Evolutionary conservation across 2,888 invertebrate genomes (phyloP).

Genomic region (Trisateles emortualis): DNA sequence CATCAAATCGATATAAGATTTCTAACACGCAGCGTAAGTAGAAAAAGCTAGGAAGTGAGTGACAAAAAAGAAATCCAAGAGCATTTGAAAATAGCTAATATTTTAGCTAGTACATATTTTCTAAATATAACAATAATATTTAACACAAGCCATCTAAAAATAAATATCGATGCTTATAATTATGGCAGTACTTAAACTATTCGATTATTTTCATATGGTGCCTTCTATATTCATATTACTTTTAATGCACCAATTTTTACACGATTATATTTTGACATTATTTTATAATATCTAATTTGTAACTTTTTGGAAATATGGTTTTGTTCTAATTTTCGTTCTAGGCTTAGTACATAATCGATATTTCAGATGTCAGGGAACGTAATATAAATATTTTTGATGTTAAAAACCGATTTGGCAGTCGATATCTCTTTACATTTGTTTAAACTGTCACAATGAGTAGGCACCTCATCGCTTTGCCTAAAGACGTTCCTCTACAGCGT

Average conservation of each 20-base stretch:
- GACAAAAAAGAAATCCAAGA: conserved; percentile 9
- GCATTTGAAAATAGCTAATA: conserved; percentile 2
- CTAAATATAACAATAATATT: conserved; percentile 32
- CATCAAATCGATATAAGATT: conserved; percentile 47
- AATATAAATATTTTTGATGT: neutral
- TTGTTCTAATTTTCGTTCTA: neutral
- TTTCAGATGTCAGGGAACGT: neutral
- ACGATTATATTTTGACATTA: conserved; percentile 2
- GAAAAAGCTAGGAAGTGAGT: conserved; percentile 17
- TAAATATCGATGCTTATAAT: conserved; percentile 56
- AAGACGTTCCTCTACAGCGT: conserved; percentile 45
- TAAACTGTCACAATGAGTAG: conserved; percentile 8
- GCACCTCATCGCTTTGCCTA: conserved; percentile 23
- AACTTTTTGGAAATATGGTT: neutral
- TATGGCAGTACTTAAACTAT: conserved; percentile 63
- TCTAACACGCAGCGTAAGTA: conserved; percentile 4
- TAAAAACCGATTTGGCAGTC: neutral
- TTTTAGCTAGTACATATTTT: conserved; percentile 22
- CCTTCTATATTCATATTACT: conserved; percentile 28
- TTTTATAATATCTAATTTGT: neutral
- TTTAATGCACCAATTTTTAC: conserved; percentile 23
- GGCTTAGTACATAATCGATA: neutral
- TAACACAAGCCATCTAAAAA: conserved; percentile 54
- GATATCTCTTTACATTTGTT: conserved; percentile 7
- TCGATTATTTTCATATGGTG: conserved; percentile 31